Base-by-base conservation (phyloP, 2,888 invertebrate genomes). In the Acanthosoma haemorrhoidale region DNA sequence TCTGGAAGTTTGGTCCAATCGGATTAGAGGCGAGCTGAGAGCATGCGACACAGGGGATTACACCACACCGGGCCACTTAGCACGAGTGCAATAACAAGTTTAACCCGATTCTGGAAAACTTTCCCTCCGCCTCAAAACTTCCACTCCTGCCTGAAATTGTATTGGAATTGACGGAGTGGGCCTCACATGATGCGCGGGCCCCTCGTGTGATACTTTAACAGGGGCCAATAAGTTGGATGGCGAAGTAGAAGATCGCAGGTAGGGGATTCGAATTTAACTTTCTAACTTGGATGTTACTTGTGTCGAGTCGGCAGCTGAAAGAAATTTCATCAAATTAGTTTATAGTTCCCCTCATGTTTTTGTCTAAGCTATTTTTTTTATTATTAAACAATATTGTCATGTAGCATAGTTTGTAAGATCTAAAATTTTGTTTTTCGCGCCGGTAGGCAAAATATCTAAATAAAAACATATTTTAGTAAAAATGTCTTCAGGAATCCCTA, bases 131-230 rank as follows among this genome's bases (percentile, higher is more conserved):
- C 21, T 15, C 64, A 41, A 64, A 64, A 39, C 41, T 64, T n/a
- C n/a, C n/a, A n/a, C 64, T 41, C 39, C 41, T 8, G 64, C 15
- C 29, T 39, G 39, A 64, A 64, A 64, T 64, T 64, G 64, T 41
- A 41, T 64, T 64, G 39, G 64, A 61, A 61, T 61, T 34, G 61
- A 61, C 34, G 61, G 36, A 61, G 61, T 61, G 61, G n/a, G 61
- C 21, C 32, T 18, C 59, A 13, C 59, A 16, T n/a, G 36, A 6
- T 16, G 36, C 11, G 11, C 4, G 18, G 18, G 38, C 61, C 34
- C 61, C 61, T 61, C 21, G 21, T 34, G 60, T 34, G 31, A 36
- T 61, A 38, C 21, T 36, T 61, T 36, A 61, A 36, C 21, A n/a
- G 29, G 31, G 41, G 25, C 51, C 39, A 41, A 41, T 41, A 64